Conservation (phyloP, 2,113 vertebrate species). For the Paramisgurnus dabryanus region DNA sequence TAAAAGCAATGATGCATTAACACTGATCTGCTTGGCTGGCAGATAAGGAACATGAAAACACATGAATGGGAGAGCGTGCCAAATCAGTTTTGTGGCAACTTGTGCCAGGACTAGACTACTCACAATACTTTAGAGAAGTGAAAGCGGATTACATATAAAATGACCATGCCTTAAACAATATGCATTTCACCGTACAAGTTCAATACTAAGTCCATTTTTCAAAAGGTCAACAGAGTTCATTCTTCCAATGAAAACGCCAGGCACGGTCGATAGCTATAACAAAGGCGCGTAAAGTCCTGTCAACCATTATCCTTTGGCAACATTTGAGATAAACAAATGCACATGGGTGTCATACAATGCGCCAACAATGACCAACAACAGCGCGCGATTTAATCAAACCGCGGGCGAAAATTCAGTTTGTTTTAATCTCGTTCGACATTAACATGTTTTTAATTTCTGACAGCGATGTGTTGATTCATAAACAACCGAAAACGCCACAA, state of each 20-base stretch:
- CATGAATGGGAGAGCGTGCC: background rate
- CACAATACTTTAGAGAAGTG: no score
- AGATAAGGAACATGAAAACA: background rate
- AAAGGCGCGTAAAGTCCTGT: conserved; percentile 2
- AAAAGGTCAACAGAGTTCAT: conserved; percentile 8
- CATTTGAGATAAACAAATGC: conserved; percentile 35
- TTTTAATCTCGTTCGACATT: no score
- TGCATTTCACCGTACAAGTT: background rate
- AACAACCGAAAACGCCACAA: background rate
- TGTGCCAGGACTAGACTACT: background rate
- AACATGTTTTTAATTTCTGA: background rate
- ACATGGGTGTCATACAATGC: conserved; percentile 25
- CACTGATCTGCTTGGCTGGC: background rate
- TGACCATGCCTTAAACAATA: background rate
- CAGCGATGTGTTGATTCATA: no score
- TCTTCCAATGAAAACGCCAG: background rate
- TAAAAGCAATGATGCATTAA: background rate
- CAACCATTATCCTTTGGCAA: background rate
- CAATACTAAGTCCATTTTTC: background rate
- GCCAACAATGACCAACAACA: conserved; percentile 3
- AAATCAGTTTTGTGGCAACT: background rate
- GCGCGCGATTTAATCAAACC: background rate
- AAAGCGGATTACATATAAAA: background rate
- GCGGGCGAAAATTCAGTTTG: background rate
- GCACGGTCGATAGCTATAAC: background rate